A percentile compares a stretch with the other conserved stretches of the same genome.
These are phyloP conservation scores for Cercopithecus mona DNA, from an alignment of 2,113 vertebrate species.

Conservation along the genomic window DNA sequence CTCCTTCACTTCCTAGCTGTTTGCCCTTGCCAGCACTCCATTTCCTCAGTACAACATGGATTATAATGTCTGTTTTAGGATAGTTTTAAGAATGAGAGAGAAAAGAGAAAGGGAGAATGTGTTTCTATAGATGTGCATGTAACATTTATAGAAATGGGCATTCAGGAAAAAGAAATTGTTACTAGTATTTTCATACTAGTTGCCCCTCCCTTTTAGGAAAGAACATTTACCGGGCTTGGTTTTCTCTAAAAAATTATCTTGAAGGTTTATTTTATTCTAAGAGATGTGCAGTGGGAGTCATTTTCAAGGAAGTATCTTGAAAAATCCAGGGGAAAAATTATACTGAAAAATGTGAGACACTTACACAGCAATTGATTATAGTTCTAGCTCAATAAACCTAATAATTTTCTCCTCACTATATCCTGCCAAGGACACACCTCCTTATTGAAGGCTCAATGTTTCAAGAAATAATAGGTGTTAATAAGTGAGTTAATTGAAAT, in stretches of 20 bases:
- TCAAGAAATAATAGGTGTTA: not conserved
- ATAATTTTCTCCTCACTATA: not conserved
- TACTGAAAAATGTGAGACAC: not conserved
- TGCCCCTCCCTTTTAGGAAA: not conserved
- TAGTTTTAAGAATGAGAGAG: not conserved
- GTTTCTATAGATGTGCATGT: not conserved
- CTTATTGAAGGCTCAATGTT: not conserved
- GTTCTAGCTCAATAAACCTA: not conserved
- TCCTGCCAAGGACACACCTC: not conserved
- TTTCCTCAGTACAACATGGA: not conserved
- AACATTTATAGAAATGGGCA: not conserved
- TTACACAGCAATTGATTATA: not conserved
- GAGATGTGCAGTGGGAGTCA: not conserved
- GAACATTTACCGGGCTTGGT: not conserved
- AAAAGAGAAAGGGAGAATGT: not conserved
- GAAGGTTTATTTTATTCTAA: constrained; percentile 15
- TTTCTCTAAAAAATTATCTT: not conserved
- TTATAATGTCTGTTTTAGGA: not conserved
- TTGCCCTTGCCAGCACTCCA: not conserved
- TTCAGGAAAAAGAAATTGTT: not conserved
- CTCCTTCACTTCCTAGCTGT: not conserved
- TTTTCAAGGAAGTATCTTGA: constrained; percentile 10
- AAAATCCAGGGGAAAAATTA: not conserved
- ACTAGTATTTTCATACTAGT: not conserved
- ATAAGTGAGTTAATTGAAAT: not conserved